Percentiles rank a stretch among this genome's conserved stretches.
phyloP scores from a whole-genome alignment of 2,113 vertebrate species.

The Oncorhynchus keta region DNA sequence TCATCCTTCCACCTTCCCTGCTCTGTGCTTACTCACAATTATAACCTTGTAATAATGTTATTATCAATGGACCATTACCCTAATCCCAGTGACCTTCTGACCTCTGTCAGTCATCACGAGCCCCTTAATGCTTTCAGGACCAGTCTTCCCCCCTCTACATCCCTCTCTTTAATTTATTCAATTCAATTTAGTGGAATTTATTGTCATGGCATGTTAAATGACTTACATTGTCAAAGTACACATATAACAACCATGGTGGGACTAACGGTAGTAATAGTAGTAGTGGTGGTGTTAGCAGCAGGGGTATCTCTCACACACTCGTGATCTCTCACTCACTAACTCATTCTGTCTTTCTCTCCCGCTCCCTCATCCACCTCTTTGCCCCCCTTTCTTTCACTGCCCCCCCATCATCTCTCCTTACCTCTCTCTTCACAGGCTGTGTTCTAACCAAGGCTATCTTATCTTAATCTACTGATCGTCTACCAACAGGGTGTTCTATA shows the following conservation, averaged over 20 bases:
- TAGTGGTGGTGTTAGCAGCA: no score
- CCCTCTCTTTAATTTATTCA: background rate
- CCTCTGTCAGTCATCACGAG: background rate
- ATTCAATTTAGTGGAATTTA: no score
- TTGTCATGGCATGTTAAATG: no score
- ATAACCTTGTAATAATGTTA: background rate
- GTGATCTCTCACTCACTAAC: slow-evolving; percentile 13
- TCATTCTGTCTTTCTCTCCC: background rate
- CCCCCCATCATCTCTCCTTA: background rate
- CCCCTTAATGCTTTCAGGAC: background rate
- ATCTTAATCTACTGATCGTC: no score
- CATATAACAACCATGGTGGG: no score
- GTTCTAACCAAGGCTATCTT: background rate
- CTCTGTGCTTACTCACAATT: background rate
- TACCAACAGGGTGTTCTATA: no score
- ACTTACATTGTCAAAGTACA: no score
- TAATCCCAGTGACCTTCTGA: background rate
- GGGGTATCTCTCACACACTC: no score
- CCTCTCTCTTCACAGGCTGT: background rate
- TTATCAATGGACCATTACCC: slow-evolving; percentile 5
- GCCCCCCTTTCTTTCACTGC: background rate
- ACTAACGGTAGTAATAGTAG: no score
- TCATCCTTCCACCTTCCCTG: background rate
- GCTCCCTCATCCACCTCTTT: background rate
- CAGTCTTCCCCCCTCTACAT: background rate